Evolutionary conservation across 2,113 vertebrate genomes (phyloP).

Genomic region (Oryzias woworae): DNA sequence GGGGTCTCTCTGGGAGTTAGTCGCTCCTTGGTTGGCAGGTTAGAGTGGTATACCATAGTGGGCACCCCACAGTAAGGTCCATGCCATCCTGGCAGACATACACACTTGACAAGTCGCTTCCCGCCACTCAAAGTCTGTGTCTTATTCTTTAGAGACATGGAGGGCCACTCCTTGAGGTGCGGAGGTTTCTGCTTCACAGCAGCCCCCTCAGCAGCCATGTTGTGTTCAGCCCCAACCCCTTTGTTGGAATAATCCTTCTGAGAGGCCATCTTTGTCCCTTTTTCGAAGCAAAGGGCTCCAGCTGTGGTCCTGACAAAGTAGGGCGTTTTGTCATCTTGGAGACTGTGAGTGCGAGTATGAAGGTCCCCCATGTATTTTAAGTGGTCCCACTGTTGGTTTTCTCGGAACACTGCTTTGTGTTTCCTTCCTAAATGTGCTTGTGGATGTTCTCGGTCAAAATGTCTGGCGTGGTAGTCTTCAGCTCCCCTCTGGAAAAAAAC

Average conservation of each 20-base stretch:
- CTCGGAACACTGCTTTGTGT: conserved; percentile 2
- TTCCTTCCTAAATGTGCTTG: neutral
- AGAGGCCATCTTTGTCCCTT: conserved; percentile 86
- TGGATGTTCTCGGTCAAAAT: conserved; percentile 6
- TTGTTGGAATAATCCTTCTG: conserved; percentile 74
- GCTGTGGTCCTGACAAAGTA: conserved; percentile 94
- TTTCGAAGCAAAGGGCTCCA: conserved; percentile 90
- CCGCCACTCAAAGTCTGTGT: conserved; percentile 67
- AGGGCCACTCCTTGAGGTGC: conserved; percentile 51
- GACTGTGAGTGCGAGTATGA: conserved; percentile 79
- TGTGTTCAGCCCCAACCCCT: conserved; percentile 39
- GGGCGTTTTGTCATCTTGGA: conserved; percentile 82
- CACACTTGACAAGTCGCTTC: conserved; percentile 91
- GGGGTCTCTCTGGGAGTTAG: conserved; percentile 86
- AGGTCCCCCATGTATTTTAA: conserved; percentile 69
- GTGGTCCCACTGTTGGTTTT: conserved; percentile 24
- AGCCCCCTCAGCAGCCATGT: conserved; percentile 54
- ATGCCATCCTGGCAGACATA: conserved; percentile 94
- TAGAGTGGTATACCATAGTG: conserved; percentile 97
- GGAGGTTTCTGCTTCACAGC: conserved; percentile 62
- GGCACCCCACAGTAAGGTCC: conserved; percentile 96
- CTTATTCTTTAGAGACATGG: conserved; percentile 47
- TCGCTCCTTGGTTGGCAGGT: conserved; percentile 95
- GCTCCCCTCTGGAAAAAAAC: conserved; percentile 21
- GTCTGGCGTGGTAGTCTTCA: conserved; percentile 34